Base-by-base conservation (phyloP, 1,140 invertebrate genomes). In the Camponotus pennsylvanicus region DNA sequence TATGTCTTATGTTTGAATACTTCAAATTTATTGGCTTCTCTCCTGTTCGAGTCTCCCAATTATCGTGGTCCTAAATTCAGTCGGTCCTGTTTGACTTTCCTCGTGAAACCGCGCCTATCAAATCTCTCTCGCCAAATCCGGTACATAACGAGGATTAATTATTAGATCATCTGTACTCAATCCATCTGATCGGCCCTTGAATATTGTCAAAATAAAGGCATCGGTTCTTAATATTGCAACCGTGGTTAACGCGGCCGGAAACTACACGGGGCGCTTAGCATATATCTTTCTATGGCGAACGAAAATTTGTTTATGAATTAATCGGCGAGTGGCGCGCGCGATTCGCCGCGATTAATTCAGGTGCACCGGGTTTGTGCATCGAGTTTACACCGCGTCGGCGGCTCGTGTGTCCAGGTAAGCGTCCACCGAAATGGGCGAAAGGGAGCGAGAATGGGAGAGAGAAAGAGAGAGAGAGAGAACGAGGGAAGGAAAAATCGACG, bases 341-440 rank as follows among this genome's bases (percentile, higher is more conserved):
- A 76, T 86, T 89, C 88, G 84, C 52, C 76, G 79, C 82, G 87
- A 89, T 89, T 89, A 89, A 89, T 89, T 89, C 88, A 89, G 76
- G 87, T 82, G 15, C 49, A 52, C 49, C 49, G 69, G 88, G 88
- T 89, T 89, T 76, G 83, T 70, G 88, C 84, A 89, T 89, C 87
- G 67, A 89, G 88, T 89, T 89, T 89, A 89, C 88, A 85, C 57
- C 88, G 77, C 45, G 69, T 21, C 55, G 69, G 79, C 64, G 42
- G 61, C 83, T 2, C 49, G 73, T 71, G 57, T 83, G 82, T 89
- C 88, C 79, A 83, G 87, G 63, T 73, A 80, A 86, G 73, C 73
- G 67, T 83, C 79, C 87, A 70, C 71, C 85, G 69, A 86, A 84
- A 57, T 57, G 69, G 52, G 40, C 21, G 83, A 75, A 9, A 79